phyloP scores from a whole-genome alignment of 2,888 invertebrate species.

The Salticus scenicus region DNA sequence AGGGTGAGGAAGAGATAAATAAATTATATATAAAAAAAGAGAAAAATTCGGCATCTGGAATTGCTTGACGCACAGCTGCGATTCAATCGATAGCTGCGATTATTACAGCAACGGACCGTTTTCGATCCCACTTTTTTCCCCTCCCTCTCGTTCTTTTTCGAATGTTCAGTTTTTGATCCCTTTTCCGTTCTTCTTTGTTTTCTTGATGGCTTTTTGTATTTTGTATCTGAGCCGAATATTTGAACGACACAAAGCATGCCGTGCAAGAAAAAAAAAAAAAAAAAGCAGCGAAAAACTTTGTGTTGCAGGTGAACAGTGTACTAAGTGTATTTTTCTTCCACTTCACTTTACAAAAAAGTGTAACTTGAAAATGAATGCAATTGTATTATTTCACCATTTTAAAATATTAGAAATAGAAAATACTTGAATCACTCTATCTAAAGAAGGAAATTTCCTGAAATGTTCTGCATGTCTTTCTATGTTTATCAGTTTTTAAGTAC shows the following conservation, averaged over 20 bases:
- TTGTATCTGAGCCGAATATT: background rate
- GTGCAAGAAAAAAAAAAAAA: constrained; percentile 1
- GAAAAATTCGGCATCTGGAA: constrained; percentile 49
- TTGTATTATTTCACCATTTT: too few species aligned
- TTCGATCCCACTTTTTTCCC: constrained; percentile 25
- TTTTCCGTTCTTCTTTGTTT: background rate
- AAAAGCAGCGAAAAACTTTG: background rate
- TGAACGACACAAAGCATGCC: constrained; percentile 25
- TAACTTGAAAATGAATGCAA: background rate
- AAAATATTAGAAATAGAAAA: too few species aligned
- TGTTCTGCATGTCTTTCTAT: too few species aligned
- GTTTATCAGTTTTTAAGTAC: too few species aligned
- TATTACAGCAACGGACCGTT: constrained; percentile 62
- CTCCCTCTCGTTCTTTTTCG: background rate
- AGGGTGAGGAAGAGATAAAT: constrained; percentile 13
- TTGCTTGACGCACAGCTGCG: constrained; percentile 54
- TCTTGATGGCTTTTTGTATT: background rate
- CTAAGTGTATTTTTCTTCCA: background rate
- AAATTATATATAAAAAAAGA: constrained; percentile 10
- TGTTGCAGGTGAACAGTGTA: background rate
- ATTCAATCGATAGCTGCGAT: constrained; percentile 51
- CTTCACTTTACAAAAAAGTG: background rate
- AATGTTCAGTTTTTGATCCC: constrained; percentile 57
- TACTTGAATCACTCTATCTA: too few species aligned
- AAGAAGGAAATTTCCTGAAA: too few species aligned